phyloP scores from a whole-genome alignment of 2,797 vertebrate species.

The Glossophaga mutica region DNA sequence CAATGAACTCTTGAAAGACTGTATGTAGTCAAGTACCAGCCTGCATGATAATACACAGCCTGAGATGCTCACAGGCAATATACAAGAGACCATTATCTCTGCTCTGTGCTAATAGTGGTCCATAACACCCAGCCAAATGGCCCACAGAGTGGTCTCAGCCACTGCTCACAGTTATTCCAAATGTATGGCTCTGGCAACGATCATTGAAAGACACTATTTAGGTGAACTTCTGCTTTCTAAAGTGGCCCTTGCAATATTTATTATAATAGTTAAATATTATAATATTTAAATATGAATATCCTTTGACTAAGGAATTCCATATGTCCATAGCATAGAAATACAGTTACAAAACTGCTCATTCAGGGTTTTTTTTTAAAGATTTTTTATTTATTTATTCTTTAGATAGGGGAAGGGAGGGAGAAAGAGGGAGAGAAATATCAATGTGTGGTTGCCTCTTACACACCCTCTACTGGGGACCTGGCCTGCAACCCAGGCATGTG shows the following conservation, averaged over 20 bases:
- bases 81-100: not conserved
- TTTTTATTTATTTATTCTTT: too few species aligned
- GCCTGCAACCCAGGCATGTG: too few species aligned
- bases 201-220: not conserved
- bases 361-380: too few species aligned
- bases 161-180: not conserved
- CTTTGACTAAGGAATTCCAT: not conserved
- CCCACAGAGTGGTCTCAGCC: not conserved
- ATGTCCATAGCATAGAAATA: not conserved
- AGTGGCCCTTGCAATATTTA: not conserved
- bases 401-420: too few species aligned
- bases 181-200: not conserved
- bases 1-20: slow-evolving; percentile 38
- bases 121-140: not conserved
- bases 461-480: too few species aligned
- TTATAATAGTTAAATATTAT: too few species aligned
- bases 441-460: too few species aligned
- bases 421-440: too few species aligned
- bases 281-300: not conserved
- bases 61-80: not conserved
- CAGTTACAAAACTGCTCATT: not conserved
- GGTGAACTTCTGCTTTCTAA: not conserved
- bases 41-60: not conserved
- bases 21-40: slow-evolving; percentile 11
- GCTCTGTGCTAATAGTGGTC: not conserved